These are phyloP conservation scores for Cylindroiulus punctatus DNA, from an alignment of 2,888 invertebrate species.

Conservation along the genomic window DNA sequence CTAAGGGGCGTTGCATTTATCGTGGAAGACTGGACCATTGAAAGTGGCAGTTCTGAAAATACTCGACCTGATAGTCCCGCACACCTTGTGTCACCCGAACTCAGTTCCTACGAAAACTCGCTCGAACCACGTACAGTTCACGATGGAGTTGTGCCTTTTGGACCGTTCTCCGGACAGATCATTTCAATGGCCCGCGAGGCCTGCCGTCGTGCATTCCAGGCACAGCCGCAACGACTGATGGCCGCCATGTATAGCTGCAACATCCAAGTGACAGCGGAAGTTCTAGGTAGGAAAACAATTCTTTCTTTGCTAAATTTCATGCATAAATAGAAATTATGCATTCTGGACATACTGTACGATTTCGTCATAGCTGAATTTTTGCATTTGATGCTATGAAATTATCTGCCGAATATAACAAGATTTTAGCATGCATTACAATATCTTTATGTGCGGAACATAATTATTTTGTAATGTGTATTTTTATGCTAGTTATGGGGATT, in stretches of 20 bases:
- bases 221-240: slow-evolving; percentile 89
- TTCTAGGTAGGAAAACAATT: slow-evolving; percentile 77
- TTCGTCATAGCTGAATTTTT: no score
- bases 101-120: neutral
- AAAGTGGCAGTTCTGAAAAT: neutral
- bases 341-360: no score
- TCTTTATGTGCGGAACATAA: no score
- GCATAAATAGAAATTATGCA: no score
- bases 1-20: slow-evolving; percentile 94
- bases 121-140: neutral
- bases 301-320: no score
- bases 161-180: slow-evolving; percentile 79
- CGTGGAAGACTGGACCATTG: slow-evolving; percentile 82
- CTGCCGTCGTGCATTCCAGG: slow-evolving; percentile 87
- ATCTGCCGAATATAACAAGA: no score
- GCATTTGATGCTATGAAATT: no score
- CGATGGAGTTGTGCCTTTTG: slow-evolving; percentile 63
- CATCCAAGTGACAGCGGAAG: slow-evolving; percentile 86
- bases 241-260: slow-evolving; percentile 92
- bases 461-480: no score
- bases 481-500: no score
- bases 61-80: slow-evolving; percentile 37
- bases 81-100: slow-evolving; percentile 60
- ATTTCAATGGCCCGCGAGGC: slow-evolving; percentile 91
- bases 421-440: no score